Conservation (phyloP, 1,140 invertebrate species). For the Leptestheria dahalacensis region DNA sequence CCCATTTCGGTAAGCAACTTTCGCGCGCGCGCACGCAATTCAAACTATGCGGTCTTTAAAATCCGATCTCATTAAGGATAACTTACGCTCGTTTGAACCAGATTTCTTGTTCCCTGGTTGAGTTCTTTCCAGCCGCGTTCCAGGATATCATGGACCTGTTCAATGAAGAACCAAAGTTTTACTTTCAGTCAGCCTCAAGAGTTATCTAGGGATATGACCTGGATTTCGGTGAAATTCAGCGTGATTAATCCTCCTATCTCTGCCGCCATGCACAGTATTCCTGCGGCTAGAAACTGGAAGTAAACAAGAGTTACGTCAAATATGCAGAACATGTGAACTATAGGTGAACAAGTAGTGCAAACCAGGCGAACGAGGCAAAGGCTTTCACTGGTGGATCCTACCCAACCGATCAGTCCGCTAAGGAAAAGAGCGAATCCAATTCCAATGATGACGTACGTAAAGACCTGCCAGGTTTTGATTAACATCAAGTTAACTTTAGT, state of each 20-base stretch:
- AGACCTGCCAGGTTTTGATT: conserved; percentile 23
- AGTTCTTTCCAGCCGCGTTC: conserved; percentile 30
- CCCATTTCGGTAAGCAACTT: too few species aligned
- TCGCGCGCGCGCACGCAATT: too few species aligned
- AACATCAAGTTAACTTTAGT: background rate
- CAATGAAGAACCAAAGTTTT: too few species aligned
- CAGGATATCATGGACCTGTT: conserved; percentile 29
- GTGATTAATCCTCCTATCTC: conserved; percentile 30
- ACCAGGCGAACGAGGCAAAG: conserved; percentile 26
- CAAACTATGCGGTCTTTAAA: background rate
- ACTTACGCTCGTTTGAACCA: conserved; percentile 29
- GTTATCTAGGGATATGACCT: conserved; percentile 21
- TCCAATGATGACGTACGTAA: conserved; percentile 29
- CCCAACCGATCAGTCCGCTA: conserved; percentile 29
- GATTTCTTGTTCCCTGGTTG: conserved; percentile 30
- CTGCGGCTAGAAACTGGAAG: conserved; percentile 27
- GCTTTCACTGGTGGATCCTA: conserved; percentile 26
- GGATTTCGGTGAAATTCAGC: conserved; percentile 27
- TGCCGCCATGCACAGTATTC: conserved; percentile 26
- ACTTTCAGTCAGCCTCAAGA: background rate
- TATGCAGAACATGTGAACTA: too few species aligned
- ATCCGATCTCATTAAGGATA: background rate
- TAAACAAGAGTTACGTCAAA: too few species aligned
- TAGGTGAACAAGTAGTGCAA: conserved; percentile 10
- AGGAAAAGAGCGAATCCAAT: conserved; percentile 30